These are phyloP conservation scores for Mesorhabditis spiculigera DNA, from an alignment of 2,888 invertebrate genomes.

Conservation along the genomic window DNA sequence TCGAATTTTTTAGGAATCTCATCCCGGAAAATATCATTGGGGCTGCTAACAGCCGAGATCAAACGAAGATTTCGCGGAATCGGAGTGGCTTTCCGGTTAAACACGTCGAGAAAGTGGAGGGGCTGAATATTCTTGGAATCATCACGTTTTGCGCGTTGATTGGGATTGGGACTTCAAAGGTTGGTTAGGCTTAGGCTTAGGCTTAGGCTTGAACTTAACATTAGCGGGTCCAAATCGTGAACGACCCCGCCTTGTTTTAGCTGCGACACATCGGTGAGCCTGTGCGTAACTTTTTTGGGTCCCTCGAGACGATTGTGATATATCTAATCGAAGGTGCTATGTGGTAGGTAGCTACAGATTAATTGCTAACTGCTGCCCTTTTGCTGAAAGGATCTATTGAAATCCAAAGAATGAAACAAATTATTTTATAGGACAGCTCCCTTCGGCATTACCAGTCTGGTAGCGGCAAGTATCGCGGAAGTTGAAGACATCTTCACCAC, in stretches of 20 bases:
- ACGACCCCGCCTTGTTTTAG: background rate
- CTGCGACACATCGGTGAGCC: background rate
- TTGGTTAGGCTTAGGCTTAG: background rate
- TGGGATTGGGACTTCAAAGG: background rate
- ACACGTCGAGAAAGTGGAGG: background rate
- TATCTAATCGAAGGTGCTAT: background rate
- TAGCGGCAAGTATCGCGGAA: background rate
- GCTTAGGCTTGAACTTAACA: background rate
- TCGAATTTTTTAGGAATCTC: background rate
- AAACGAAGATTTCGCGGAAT: background rate
- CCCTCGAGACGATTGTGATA: background rate
- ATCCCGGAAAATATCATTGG: constrained; percentile 1
- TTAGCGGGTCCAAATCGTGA: too few species aligned
- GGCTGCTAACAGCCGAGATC: background rate
- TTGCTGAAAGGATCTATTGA: too few species aligned
- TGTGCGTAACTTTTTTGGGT: background rate
- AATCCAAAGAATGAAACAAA: too few species aligned
- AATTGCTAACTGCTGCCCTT: too few species aligned
- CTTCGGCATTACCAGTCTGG: background rate
- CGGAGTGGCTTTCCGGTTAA: background rate
- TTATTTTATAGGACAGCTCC: background rate
- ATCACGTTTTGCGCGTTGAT: constrained; percentile 1
- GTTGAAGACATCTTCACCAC: background rate
- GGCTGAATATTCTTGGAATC: constrained; percentile 6
- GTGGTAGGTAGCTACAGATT: background rate